These are phyloP conservation scores for Diaprepes abbreviatus DNA, from an alignment of 2,888 invertebrate genomes.

Conservation along the genomic window DNA sequence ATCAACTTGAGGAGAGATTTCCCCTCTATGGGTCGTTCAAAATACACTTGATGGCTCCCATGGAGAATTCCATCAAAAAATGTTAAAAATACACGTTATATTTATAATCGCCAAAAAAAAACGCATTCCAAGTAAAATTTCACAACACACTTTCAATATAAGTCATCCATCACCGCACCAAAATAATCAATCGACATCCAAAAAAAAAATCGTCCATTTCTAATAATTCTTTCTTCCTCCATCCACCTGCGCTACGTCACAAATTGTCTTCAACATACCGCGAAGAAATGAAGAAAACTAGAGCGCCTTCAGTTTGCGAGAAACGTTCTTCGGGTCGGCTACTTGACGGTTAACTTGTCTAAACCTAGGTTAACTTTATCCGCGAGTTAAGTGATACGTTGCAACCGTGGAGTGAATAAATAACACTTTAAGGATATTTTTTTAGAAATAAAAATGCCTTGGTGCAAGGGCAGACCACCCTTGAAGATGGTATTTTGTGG, in stretches of 20 bases:
- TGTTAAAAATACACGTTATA: too few relatives aligned
- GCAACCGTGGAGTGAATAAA: background rate
- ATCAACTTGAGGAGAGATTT: too few relatives aligned
- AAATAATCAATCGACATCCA: constrained; percentile 6
- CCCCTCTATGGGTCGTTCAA: too few relatives aligned
- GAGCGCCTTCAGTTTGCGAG: constrained; percentile 7
- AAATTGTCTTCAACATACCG: background rate
- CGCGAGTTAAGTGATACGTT: constrained; percentile 4
- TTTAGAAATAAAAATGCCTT: background rate
- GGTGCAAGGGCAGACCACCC: background rate
- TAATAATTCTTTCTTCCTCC: constrained; percentile 7
- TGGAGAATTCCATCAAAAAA: too few relatives aligned
- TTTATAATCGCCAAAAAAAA: background rate
- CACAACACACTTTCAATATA: constrained; percentile 1
- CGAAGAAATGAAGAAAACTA: background rate
- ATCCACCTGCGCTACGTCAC: background rate
- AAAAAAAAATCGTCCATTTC: background rate
- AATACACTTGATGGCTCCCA: too few relatives aligned
- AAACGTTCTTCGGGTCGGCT: background rate
- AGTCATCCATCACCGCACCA: background rate
- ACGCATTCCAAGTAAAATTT: constrained; percentile 1
- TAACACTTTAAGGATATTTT: too few relatives aligned
- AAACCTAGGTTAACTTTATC: background rate
- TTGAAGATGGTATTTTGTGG: background rate
- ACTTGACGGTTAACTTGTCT: background rate